Conservation (phyloP, 2,797 vertebrate species). For the Craterocephalus amniculus region DNA sequence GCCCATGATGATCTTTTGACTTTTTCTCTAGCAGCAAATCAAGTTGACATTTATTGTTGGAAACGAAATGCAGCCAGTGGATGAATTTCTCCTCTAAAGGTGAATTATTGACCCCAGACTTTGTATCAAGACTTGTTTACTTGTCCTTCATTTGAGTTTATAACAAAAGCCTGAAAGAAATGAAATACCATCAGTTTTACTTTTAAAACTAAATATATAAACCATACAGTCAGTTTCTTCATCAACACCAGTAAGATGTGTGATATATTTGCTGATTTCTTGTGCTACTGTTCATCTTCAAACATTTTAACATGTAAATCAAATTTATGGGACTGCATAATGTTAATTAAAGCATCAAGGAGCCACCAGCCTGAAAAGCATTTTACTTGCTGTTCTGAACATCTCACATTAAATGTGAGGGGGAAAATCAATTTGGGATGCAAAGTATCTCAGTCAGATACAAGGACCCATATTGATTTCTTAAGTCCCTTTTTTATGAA, state of each 20-base stretch:
- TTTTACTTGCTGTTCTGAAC: not conserved
- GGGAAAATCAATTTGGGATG: too few species aligned
- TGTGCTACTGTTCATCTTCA: not conserved
- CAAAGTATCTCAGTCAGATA: not conserved
- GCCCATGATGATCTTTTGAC: not conserved
- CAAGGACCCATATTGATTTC: not conserved
- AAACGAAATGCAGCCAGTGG: not conserved
- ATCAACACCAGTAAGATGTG: not conserved
- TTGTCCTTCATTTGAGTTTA: not conserved
- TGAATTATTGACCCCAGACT: not conserved
- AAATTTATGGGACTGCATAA: not conserved
- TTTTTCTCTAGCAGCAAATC: not conserved
- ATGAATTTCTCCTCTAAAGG: not conserved
- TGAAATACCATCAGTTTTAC: not conserved
- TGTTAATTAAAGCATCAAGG: not conserved
- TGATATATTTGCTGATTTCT: not conserved
- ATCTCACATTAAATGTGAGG: constrained; percentile 1
- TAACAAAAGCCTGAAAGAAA: not conserved
- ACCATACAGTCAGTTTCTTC: too few species aligned
- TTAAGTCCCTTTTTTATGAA: not conserved
- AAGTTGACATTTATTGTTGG: not conserved
- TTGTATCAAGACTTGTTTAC: not conserved
- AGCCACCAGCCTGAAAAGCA: not conserved
- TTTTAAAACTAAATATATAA: too few species aligned
- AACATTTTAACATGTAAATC: not conserved